A percentile compares a stretch with the other conserved stretches of the same genome.
Evolutionary conservation across 1,140 invertebrate species (phyloP).

Genomic region (Propsilocerus akamusi): DNA sequence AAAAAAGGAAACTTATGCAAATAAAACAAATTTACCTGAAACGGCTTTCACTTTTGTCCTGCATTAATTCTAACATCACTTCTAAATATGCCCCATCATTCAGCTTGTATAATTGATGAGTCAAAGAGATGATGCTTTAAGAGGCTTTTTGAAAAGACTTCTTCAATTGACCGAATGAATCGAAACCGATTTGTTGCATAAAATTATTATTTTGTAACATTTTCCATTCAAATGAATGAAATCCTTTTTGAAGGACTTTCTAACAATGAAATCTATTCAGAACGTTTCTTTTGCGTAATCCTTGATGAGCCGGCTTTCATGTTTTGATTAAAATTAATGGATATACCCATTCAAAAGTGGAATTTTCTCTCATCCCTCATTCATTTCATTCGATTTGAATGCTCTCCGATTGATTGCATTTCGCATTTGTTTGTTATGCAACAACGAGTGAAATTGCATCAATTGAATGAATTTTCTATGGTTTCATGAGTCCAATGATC

Average conservation of each 20-base stretch:
- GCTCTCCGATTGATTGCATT: not conserved
- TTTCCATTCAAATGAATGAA: too few relatives aligned
- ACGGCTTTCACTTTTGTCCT: too few relatives aligned
- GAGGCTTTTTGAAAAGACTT: not conserved
- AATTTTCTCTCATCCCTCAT: too few relatives aligned
- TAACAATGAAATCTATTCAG: too few relatives aligned
- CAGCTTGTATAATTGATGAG: not conserved
- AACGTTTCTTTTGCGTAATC: too few relatives aligned
- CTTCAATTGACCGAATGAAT: not conserved
- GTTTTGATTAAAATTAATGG: not conserved
- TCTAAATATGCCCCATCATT: too few relatives aligned
- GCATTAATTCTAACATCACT: too few relatives aligned
- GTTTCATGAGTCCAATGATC: too few relatives aligned
- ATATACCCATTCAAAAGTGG: too few relatives aligned
- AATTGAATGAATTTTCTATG: not conserved
- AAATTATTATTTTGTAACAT: too few relatives aligned
- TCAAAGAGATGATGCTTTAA: not conserved
- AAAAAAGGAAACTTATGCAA: not conserved
- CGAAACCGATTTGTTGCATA: not conserved
- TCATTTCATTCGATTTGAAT: too few relatives aligned
- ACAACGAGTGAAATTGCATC: not conserved
- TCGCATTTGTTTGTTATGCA: not conserved
- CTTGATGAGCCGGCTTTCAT: not conserved
- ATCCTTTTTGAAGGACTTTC: too few relatives aligned
- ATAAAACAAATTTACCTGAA: not conserved